Conservation (phyloP, 2,113 vertebrate genomes). For the Ariopsis seemanni region DNA sequence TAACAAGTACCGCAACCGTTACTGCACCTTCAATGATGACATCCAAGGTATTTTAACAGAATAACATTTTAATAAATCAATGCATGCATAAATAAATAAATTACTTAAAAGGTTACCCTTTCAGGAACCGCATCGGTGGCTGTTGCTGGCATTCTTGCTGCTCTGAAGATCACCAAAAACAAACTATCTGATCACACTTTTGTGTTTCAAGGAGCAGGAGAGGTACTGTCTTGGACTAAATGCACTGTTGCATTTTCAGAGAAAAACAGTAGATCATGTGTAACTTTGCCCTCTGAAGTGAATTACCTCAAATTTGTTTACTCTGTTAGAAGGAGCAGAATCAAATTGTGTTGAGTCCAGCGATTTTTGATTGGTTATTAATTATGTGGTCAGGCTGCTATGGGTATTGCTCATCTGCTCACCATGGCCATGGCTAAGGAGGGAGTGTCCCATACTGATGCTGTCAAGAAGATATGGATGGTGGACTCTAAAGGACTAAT, state of each 20-base stretch:
- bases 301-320: background rate
- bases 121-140: slow-evolving; percentile 94
- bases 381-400: slow-evolving; percentile 78
- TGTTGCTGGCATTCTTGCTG: slow-evolving; percentile 88
- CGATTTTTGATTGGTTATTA: slow-evolving; percentile 8
- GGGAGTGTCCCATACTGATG: slow-evolving; percentile 79
- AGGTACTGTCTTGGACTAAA: slow-evolving; percentile 72
- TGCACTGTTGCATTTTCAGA: background rate
- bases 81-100: background rate
- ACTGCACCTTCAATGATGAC: slow-evolving; percentile 96
- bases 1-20: slow-evolving; percentile 89
- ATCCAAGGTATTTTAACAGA: slow-evolving; percentile 77
- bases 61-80: background rate
- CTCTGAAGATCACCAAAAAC: slow-evolving; percentile 90
- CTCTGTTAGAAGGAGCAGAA: background rate
- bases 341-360: background rate
- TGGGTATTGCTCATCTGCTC: slow-evolving; percentile 91
- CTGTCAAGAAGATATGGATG: slow-evolving; percentile 93
- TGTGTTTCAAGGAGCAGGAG: slow-evolving; percentile 96
- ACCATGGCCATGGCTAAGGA: slow-evolving; percentile 94
- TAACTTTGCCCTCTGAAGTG: background rate
- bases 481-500: slow-evolving; percentile 94
- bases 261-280: background rate
- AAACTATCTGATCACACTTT: slow-evolving; percentile 88
- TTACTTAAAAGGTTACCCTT: background rate